These are phyloP conservation scores for Hippocampus comes DNA, from an alignment of 2,113 vertebrate species.

Conservation along the genomic window DNA sequence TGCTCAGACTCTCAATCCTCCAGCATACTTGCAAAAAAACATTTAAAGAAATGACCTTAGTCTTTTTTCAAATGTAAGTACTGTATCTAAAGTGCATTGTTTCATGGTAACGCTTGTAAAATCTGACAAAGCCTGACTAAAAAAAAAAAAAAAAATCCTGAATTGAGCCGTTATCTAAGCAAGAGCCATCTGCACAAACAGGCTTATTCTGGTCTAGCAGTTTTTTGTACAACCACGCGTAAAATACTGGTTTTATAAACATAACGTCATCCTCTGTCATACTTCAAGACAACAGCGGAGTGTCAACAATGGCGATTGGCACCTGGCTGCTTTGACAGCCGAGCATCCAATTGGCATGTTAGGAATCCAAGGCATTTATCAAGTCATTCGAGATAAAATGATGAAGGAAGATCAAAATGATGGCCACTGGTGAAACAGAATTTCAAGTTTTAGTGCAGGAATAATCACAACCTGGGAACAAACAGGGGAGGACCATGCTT, in stretches of 20 bases:
- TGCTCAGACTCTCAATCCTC: slow-evolving; percentile 14
- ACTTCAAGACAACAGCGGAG: slow-evolving; percentile 19
- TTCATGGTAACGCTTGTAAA: background rate
- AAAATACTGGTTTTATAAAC: slow-evolving; percentile 52
- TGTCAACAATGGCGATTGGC: slow-evolving; percentile 27
- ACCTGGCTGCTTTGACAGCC: slow-evolving; percentile 28
- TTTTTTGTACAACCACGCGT: slow-evolving; percentile 54
- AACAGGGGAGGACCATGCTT: slow-evolving; percentile 10
- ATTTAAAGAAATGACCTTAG: background rate
- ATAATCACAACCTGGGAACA: background rate
- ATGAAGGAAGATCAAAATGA: background rate
- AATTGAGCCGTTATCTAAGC: slow-evolving; percentile 15
- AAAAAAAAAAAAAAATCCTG: background rate
- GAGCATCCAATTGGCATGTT: slow-evolving; percentile 35
- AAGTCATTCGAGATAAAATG: slow-evolving; percentile 6
- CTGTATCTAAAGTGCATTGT: background rate
- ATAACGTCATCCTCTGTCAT: slow-evolving; percentile 28
- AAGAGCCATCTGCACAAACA: slow-evolving; percentile 44
- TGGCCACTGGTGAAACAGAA: background rate
- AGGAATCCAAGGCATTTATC: slow-evolving; percentile 39
- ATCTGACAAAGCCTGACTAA: too few relatives aligned
- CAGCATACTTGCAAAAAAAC: background rate
- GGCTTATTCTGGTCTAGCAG: slow-evolving; percentile 24
- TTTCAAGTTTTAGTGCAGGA: slow-evolving; percentile 3
- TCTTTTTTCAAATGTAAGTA: background rate